Conservation (phyloP, 2,888 invertebrate species). For the Patella pellucida region DNA sequence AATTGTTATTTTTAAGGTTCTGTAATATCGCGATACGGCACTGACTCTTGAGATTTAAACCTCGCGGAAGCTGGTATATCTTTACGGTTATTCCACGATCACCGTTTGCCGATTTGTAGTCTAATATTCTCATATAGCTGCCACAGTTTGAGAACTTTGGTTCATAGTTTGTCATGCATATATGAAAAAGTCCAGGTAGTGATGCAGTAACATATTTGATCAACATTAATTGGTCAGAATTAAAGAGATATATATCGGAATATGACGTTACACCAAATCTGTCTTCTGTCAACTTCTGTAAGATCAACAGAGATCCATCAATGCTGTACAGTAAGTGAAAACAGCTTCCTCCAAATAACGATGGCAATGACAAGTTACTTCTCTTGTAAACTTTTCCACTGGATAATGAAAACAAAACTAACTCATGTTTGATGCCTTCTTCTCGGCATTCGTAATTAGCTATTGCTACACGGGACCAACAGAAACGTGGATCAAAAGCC, state of each 20-base stretch:
- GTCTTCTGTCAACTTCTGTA: constrained; percentile 43
- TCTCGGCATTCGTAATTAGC: constrained; percentile 34
- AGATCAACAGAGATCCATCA: constrained; percentile 36
- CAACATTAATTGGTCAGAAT: constrained; percentile 33
- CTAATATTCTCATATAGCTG: constrained; percentile 39
- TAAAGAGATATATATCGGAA: constrained; percentile 41
- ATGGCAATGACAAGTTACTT: constrained; percentile 34
- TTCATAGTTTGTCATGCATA: constrained; percentile 40
- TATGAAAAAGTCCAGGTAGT: constrained; percentile 36
- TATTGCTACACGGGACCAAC: constrained; percentile 35
- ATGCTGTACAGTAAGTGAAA: constrained; percentile 38
- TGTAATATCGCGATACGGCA: constrained; percentile 40
- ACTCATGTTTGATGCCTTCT: constrained; percentile 29
- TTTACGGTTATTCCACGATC: constrained; percentile 28
- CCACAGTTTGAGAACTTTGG: constrained; percentile 41
- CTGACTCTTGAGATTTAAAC: constrained; percentile 35
- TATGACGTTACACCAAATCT: constrained; percentile 36
- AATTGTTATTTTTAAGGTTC: constrained; percentile 19
- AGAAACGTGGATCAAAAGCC: constrained; percentile 41
- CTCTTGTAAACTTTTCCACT: constrained; percentile 24
- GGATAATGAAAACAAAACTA: constrained; percentile 34
- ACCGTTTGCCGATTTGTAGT: constrained; percentile 27
- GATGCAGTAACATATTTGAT: constrained; percentile 36
- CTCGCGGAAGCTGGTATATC: constrained; percentile 41
- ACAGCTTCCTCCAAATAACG: constrained; percentile 37